A percentile compares a stretch with the other conserved stretches of the same genome.
phyloP scores from a whole-genome alignment of 2,888 invertebrate genomes.

The Drosophila paranaensis region DNA sequence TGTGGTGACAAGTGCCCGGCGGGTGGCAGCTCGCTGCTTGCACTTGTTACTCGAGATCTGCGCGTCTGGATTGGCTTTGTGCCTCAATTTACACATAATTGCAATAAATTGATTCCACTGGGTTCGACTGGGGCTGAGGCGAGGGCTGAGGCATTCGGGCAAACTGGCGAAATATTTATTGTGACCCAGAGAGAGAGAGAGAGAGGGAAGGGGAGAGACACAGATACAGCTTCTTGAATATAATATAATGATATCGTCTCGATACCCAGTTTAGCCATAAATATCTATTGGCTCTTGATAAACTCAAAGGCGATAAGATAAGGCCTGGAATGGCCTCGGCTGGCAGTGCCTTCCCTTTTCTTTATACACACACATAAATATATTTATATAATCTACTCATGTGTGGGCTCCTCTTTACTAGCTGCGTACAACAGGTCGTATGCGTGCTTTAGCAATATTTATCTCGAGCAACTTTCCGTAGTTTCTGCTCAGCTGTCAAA shows the following conservation, averaged over 20 bases:
- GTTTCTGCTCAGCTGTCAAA: constrained; percentile 14
- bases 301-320: constrained; percentile 56
- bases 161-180: constrained; percentile 28
- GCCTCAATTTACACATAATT: constrained; percentile 78
- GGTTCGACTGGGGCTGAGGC: not conserved
- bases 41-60: constrained; percentile 43
- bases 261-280: constrained; percentile 19
- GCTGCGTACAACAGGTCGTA: constrained; percentile 66
- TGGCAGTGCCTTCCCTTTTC: no score
- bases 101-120: constrained; percentile 71
- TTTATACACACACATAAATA: not conserved
- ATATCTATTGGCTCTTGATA: constrained; percentile 50
- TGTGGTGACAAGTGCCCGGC: constrained; percentile 29
- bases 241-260: constrained; percentile 23
- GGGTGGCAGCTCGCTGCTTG: constrained; percentile 11
- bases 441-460: constrained; percentile 25
- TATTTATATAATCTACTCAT: not conserved
- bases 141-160: not conserved
- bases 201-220: no score
- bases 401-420: no score
- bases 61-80: constrained; percentile 68
- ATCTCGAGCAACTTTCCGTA: not conserved
- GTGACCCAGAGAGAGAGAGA: not conserved
- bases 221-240: constrained; percentile 2
- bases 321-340: not conserved